Conservation (phyloP, 2,113 vertebrate species). For the Vulpes vulpes region DNA sequence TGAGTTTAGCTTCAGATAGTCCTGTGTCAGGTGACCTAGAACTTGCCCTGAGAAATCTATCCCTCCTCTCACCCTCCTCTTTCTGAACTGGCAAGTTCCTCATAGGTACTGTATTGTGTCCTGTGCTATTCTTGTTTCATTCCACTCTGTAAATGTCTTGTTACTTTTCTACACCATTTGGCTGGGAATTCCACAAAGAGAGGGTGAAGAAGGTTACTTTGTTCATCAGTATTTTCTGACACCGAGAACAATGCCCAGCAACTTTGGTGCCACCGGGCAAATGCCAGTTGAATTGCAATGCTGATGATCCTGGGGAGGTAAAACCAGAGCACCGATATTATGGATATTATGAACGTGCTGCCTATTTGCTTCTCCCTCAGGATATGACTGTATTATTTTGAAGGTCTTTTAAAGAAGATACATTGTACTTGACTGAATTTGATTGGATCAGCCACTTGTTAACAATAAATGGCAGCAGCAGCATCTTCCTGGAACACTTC, state of each 20-base stretch:
- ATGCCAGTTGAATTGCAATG: background rate
- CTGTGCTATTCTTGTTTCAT: background rate
- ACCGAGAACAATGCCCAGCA: background rate
- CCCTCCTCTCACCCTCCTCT: background rate
- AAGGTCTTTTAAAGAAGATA: conserved; percentile 49
- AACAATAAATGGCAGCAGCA: background rate
- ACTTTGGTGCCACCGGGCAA: background rate
- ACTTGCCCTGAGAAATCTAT: background rate
- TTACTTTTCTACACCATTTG: background rate
- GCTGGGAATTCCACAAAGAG: background rate
- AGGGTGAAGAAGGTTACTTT: background rate
- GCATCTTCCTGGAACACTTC: background rate
- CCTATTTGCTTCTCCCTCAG: background rate
- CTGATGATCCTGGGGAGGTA: background rate
- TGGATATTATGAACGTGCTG: background rate
- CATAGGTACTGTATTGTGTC: no score
- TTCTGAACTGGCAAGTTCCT: background rate
- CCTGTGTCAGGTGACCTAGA: background rate
- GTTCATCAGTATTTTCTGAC: background rate
- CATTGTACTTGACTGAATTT: conserved; percentile 33
- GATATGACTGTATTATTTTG: background rate
- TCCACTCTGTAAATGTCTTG: background rate
- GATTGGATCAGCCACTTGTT: conserved; percentile 22
- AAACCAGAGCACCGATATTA: background rate
- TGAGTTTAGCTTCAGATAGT: background rate